Conservation (phyloP, 2,113 vertebrate species). For the Gavialis gangeticus region DNA sequence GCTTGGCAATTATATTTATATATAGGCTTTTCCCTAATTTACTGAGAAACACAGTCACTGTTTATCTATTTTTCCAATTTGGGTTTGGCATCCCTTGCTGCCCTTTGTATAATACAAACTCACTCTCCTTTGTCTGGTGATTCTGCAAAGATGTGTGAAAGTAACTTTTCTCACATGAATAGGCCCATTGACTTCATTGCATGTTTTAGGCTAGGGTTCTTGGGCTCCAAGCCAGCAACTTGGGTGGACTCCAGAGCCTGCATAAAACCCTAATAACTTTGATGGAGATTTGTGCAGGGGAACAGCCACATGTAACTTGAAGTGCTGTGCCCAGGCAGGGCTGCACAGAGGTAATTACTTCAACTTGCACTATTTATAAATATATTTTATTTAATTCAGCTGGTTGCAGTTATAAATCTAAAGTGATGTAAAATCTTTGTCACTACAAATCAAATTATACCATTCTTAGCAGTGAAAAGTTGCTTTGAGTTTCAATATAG, state of each 20-base stretch:
- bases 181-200: background rate
- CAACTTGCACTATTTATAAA: background rate
- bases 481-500: conserved; percentile 33
- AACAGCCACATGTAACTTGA: background rate
- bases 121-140: background rate
- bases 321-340: background rate
- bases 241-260: background rate
- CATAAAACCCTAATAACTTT: background rate
- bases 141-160: background rate
- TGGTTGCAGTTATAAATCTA: conserved; percentile 40
- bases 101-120: background rate
- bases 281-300: background rate
- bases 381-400: conserved; percentile 33
- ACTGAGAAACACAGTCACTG: background rate
- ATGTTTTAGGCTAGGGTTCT: background rate
- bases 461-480: background rate
- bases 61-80: conserved; percentile 1
- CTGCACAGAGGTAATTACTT: background rate
- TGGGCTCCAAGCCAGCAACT: background rate
- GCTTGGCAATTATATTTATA: background rate
- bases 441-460: conserved; percentile 34
- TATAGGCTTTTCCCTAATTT: background rate
- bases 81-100: background rate
- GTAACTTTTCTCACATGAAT: background rate
- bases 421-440: conserved; percentile 42